Evolutionary conservation across 2,797 vertebrate genomes (phyloP).

Genomic region (Oreochromis mossambicus): DNA sequence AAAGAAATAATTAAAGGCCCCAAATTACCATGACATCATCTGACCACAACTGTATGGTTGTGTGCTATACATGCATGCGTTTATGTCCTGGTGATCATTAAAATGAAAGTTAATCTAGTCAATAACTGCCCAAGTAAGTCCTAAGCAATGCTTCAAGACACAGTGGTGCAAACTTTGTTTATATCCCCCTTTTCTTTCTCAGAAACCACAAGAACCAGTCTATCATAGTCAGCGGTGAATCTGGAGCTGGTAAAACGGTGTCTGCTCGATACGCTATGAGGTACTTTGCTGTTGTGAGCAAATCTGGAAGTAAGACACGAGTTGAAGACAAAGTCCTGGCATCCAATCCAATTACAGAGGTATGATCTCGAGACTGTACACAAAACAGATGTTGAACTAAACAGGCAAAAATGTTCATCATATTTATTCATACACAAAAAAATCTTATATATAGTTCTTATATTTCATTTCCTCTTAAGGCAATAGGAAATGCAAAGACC

Average conservation of each 20-base stretch:
- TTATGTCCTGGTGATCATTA: neutral
- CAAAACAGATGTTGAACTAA: neutral
- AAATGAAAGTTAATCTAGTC: neutral
- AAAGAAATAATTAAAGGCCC: neutral
- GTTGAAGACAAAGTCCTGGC: conserved; percentile 96
- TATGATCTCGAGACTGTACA: conserved; percentile 27
- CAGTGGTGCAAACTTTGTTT: neutral
- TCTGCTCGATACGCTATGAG: conserved; percentile 96
- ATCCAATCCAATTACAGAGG: conserved; percentile 96
- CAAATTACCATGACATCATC: neutral
- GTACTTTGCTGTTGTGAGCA: conserved; percentile 96
- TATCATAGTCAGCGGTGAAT: conserved; percentile 97
- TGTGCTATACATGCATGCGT: neutral
- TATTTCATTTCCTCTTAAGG: conserved; percentile 68
- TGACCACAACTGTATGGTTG: neutral
- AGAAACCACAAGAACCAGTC: conserved; percentile 97
- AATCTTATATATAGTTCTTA: neutral
- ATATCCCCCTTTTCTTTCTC: neutral
- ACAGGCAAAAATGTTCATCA: neutral
- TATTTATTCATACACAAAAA: neutral
- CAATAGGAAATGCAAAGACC: conserved; percentile 99
- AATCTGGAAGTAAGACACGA: conserved; percentile 84
- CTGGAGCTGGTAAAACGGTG: conserved; percentile 96
- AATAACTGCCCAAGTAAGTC: neutral
- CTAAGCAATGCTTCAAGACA: neutral